Evolutionary conservation across 2,888 invertebrate genomes (phyloP).

Genomic region (Teleogryllus oceanicus): DNA sequence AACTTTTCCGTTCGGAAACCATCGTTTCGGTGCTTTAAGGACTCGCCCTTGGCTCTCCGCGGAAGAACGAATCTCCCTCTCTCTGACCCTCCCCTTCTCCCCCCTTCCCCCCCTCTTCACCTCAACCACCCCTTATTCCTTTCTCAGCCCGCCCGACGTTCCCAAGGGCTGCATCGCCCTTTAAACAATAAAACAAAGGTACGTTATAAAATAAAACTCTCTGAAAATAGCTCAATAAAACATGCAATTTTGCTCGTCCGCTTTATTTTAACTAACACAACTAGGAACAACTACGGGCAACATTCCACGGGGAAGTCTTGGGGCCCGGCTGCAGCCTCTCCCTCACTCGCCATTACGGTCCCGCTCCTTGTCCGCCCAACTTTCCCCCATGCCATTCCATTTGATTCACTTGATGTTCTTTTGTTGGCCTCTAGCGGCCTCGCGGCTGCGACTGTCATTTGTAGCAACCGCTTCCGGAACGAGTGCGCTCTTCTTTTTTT

Average conservation of each 20-base stretch:
- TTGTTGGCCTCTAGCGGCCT: background rate
- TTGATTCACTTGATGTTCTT: constrained; percentile 18
- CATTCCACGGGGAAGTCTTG: background rate
- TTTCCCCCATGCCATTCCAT: constrained; percentile 18
- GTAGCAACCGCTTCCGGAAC: constrained; percentile 6
- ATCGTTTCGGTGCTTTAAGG: too few species aligned
- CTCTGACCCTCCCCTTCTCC: background rate
- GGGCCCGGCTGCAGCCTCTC: background rate
- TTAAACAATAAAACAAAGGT: background rate
- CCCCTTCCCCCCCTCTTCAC: background rate
- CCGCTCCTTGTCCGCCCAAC: background rate
- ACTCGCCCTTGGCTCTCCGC: too few species aligned
- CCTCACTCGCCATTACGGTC: background rate
- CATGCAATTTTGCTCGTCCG: background rate
- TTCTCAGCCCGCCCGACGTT: too few species aligned
- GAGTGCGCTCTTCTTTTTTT: background rate
- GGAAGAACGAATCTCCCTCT: background rate
- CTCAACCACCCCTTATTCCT: background rate
- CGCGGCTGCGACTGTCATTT: background rate
- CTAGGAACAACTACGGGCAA: background rate
- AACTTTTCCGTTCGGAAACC: too few species aligned
- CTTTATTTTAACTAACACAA: background rate
- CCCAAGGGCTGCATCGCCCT: too few species aligned
- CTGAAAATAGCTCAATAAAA: constrained; percentile 6
- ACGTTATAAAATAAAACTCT: background rate